Evolutionary conservation across 1,140 invertebrate genomes (phyloP), one percentile per base, ranked within the genome.

Genomic region (Drosophila paulistorum): DNA sequence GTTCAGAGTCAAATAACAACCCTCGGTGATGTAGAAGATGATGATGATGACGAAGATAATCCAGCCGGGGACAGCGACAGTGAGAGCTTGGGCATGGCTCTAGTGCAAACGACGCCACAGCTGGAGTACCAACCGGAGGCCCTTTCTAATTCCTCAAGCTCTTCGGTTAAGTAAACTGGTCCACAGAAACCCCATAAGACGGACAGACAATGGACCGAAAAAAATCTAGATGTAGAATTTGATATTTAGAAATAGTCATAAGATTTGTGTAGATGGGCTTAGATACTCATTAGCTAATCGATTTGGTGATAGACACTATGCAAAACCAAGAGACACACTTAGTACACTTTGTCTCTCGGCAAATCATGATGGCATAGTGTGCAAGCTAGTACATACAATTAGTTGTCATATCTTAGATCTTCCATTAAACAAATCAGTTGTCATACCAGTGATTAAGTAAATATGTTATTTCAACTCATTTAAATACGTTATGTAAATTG

Each of bases 1-100:
- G 77, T 86, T 59, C 81, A 83, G 59, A 91, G 90, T 39, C 86
- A 91, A 65, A 90, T 91, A n/a, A 91, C 90, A 11, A 91, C 90
- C 0, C 68, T 91, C 55, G 90, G 90, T 45, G 90, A 91, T 74
- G 78, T 84, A 39, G 79, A 90, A 23, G 85, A 90, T 62, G 81
- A 69, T 11, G 33, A 51, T 37, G 60, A 51, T 4, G 45, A 23
- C 2, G 17, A 23, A 23, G 45, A 51, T 51, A 23, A 23, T 51
- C 45, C 45, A 51, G 10, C 17, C 26, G 74, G 77, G 17, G 55
- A 77, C 48, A 79, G 58, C 17, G 68, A 74, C 20, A 89, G 77
- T 57, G 84, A 84, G 39, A 74, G 80, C 63, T 65, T 89, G 57
- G 82, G 82, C 1, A 11, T 87, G 14, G 84, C 84, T 10, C 17